Conservation (phyloP, 2,797 vertebrate genomes). For the Hozukius guyotensis region DNA sequence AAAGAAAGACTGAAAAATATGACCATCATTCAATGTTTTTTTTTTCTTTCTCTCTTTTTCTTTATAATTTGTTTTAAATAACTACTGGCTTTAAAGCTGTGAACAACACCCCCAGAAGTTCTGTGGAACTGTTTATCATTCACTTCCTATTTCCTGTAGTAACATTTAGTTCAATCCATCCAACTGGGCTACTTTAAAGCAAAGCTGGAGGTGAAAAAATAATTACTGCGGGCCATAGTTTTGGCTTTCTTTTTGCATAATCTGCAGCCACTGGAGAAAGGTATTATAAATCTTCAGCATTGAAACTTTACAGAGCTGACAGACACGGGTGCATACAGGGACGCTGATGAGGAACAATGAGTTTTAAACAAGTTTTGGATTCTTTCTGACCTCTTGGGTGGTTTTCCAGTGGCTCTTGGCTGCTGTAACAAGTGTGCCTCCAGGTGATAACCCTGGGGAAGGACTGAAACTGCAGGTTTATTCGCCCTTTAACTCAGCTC, state of each 20-base stretch:
- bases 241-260: neutral
- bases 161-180: neutral
- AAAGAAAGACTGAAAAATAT: neutral
- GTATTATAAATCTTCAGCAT: neutral
- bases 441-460: neutral
- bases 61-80: neutral
- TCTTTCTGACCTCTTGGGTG: neutral
- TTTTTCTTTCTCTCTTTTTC: too few relatives aligned
- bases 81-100: neutral
- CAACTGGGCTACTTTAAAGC: neutral
- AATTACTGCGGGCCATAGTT: neutral
- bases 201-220: neutral
- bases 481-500: neutral
- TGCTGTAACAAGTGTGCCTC: neutral
- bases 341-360: neutral
- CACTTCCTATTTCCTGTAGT: neutral
- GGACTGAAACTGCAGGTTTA: neutral
- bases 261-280: neutral
- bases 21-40: neutral
- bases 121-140: neutral
- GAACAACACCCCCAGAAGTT: neutral
- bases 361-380: neutral
- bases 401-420: neutral
- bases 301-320: neutral
- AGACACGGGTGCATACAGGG: neutral